Evolutionary conservation across 2,113 vertebrate species (phyloP).

Genomic region (Hiodon alosoides): DNA sequence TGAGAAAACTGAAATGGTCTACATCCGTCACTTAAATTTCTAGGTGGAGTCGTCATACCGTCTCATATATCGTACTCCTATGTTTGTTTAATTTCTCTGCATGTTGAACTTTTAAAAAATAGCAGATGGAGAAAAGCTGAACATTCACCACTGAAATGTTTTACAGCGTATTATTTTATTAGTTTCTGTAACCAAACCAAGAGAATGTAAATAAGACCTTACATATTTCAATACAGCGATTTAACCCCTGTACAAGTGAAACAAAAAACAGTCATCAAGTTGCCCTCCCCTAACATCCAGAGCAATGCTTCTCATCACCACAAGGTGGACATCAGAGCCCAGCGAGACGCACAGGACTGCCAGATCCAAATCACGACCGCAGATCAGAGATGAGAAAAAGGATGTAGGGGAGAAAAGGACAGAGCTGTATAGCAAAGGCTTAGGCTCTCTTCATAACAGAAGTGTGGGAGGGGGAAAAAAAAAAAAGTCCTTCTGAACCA

Average conservation of each 20-base stretch:
- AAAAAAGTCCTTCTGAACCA: slow-evolving; percentile 48
- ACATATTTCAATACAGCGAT: slow-evolving; percentile 99
- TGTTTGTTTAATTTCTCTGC: no score
- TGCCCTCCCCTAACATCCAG: slow-evolving; percentile 40
- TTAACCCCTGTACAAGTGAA: slow-evolving; percentile 98
- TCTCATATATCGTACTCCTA: no score
- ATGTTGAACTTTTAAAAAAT: no score
- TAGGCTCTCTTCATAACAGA: slow-evolving; percentile 45
- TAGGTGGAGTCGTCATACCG: no score
- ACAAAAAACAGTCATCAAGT: slow-evolving; percentile 62
- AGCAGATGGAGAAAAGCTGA: no score
- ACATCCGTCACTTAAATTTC: no score
- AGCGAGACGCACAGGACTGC: slow-evolving; percentile 48
- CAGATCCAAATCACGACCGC: slow-evolving; percentile 40
- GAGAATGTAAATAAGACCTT: slow-evolving; percentile 98
- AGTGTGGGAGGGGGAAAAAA: slow-evolving; percentile 8
- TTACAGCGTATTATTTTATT: slow-evolving; percentile 93
- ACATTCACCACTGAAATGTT: slow-evolving; percentile 27
- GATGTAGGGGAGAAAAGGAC: slow-evolving; percentile 17
- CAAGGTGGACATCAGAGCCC: slow-evolving; percentile 35
- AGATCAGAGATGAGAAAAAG: slow-evolving; percentile 35
- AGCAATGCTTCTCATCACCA: slow-evolving; percentile 42
- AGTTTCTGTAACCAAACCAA: slow-evolving; percentile 99
- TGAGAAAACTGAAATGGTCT: no score
- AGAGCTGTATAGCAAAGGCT: slow-evolving; percentile 23